Percentiles rank a stretch among this genome's conserved stretches.
Conservation (phyloP, 2,113 vertebrate species). For the Manacus vitellinus region DNA sequence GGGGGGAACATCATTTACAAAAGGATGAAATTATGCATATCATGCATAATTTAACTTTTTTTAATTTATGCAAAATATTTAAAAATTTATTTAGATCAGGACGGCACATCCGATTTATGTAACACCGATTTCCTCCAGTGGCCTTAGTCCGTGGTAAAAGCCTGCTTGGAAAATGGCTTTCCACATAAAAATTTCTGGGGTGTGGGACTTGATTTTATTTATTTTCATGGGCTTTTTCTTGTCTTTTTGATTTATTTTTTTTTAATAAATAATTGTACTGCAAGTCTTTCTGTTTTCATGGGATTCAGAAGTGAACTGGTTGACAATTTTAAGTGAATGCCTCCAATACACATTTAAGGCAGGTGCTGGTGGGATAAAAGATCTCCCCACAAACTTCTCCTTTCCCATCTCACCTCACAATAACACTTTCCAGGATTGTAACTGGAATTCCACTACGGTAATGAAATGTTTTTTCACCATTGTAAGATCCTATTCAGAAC, state of each 20-base stretch:
- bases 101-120: neutral
- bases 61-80: neutral
- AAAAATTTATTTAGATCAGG: neutral
- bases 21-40: neutral
- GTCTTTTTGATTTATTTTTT: neutral
- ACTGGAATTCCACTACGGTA: neutral
- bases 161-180: neutral
- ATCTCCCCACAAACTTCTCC: neutral
- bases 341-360: neutral
- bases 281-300: neutral
- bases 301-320: neutral
- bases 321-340: neutral
- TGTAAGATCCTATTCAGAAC: neutral
- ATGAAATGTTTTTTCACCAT: neutral
- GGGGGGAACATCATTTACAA: neutral
- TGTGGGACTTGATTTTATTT: neutral
- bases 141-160: neutral
- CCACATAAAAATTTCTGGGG: neutral
- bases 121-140: neutral
- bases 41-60: neutral
- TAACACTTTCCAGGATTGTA: neutral
- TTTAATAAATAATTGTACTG: neutral
- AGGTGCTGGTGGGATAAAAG: neutral
- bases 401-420: neutral
- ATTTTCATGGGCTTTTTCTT: neutral